Evolutionary conservation across 2,113 vertebrate genomes (phyloP), one percentile per base, ranked within the genome.

Genomic region (Sebastes schlegelii): DNA sequence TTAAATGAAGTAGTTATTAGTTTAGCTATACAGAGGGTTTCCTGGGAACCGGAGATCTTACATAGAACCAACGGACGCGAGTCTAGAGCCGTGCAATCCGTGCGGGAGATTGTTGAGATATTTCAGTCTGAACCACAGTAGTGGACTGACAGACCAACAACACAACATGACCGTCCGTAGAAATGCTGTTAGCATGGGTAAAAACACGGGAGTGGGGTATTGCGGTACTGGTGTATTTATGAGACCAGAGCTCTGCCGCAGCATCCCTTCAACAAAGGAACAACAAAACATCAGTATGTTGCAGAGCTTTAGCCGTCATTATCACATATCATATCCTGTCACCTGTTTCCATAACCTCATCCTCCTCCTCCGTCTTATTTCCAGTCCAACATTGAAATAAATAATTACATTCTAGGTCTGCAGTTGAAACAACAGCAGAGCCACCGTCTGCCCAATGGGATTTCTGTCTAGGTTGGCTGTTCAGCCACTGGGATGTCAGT

Each of bases 401-500:
- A 85, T 61, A 34, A 65, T 60, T 65, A 40, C 10, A 79, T 57
- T 64, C 26, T 19, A 57, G n/a, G 10, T 82, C 51, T 68, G 57
- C 16, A 19, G 63, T 21, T 40, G 49, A 75, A 81, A 78, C 45
- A 87, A 79, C 74, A 89, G 19, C 66, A 79, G 58, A 87, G 54
- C 19, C 11, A 74, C 21, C 13, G 21, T 57, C 69, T 46, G 67
- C 26, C 66, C 74, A 82, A 54, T 76, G 54, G 69, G 54, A 66
- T 68, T 73, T 68, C 74, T 26, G 13, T 42, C 64, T 8, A 26
- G 70, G 55, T 40, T 34, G 16, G n/a, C 75, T 19, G 43, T 21
- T 69, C 74, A 58, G 66, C 82, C 82, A 85, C 86, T 75, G 66
- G 58, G 79, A 79, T 65, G 86, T 51, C 54, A 43, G 83, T 85